A percentile compares a stretch with the other conserved stretches of the same genome.
phyloP scores from a whole-genome alignment of 53 echinoderm and acorn worm genomes.

The Crossaster papposus region DNA sequence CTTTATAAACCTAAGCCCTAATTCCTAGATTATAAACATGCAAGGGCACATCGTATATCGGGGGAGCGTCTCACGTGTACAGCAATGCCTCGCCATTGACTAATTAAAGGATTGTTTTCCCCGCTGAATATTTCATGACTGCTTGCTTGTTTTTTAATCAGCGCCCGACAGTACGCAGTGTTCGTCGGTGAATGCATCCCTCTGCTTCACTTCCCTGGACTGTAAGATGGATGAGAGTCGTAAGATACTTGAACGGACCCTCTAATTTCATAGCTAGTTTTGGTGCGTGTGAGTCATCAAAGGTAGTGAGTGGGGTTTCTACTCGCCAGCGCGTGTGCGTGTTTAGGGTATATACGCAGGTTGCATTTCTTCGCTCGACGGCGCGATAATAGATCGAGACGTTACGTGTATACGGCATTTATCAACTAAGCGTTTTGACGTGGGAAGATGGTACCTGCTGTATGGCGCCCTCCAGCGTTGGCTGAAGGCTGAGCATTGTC shows the following conservation, averaged over 20 bases:
- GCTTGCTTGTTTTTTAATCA: not conserved
- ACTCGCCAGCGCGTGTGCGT: too few species aligned
- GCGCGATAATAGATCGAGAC: too few species aligned
- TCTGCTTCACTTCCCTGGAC: not conserved
- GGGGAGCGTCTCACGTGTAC: not conserved
- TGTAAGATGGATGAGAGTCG: not conserved
- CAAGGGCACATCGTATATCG: not conserved
- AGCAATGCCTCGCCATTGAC: constrained; percentile 28
- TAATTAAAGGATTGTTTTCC: constrained; percentile 15
- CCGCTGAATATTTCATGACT: constrained; percentile 41
- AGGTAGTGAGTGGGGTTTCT: not conserved
- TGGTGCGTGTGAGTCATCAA: not conserved
- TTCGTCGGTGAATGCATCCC: not conserved
- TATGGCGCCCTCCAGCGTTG: not conserved
- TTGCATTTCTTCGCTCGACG: too few species aligned
- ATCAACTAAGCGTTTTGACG: not conserved
- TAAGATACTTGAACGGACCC: not conserved
- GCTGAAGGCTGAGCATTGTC: not conserved
- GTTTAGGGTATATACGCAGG: too few species aligned
- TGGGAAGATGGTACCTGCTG: not conserved
- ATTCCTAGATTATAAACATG: not conserved
- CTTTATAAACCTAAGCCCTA: not conserved
- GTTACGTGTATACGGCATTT: not conserved
- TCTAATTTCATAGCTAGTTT: not conserved
- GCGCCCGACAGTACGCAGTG: not conserved